Conservation (phyloP, 2,797 vertebrate species). For the Dicrostonyx torquatus region DNA sequence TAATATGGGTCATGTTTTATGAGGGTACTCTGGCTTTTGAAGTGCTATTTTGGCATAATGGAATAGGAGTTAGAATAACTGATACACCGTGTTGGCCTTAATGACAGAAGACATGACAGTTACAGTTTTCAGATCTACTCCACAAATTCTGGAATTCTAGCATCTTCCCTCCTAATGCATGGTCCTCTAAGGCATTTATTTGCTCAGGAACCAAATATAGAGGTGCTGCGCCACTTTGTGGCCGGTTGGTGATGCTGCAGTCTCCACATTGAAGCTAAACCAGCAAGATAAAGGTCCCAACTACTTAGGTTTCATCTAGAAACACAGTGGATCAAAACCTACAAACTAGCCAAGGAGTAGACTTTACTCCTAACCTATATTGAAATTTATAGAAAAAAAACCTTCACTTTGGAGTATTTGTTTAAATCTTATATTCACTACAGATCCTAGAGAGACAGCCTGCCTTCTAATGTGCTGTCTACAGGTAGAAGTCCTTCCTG, state of each 20-base stretch:
- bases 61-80: slow-evolving; percentile 11
- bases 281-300: not conserved
- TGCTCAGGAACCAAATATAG: not conserved
- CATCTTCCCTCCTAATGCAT: not conserved
- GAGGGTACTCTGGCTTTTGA: not conserved
- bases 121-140: not conserved
- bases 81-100: not conserved
- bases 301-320: not conserved
- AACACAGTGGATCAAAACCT: not conserved
- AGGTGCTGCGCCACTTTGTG: not conserved
- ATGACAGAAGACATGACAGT: not conserved
- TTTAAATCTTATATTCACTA: not conserved
- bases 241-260: not conserved
- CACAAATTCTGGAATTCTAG: not conserved
- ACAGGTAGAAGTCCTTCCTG: not conserved
- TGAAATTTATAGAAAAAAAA: not conserved
- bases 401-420: not conserved
- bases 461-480: not conserved
- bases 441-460: not conserved
- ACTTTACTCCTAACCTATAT: not conserved
- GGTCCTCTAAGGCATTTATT: not conserved
- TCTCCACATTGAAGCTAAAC: not conserved
- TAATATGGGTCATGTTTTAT: not conserved
- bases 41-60: not conserved
- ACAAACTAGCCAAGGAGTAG: not conserved